Percentiles rank a stretch among this genome's conserved stretches.
Evolutionary conservation across 2,797 vertebrate species (phyloP).

Genomic region (Poecile montanus): DNA sequence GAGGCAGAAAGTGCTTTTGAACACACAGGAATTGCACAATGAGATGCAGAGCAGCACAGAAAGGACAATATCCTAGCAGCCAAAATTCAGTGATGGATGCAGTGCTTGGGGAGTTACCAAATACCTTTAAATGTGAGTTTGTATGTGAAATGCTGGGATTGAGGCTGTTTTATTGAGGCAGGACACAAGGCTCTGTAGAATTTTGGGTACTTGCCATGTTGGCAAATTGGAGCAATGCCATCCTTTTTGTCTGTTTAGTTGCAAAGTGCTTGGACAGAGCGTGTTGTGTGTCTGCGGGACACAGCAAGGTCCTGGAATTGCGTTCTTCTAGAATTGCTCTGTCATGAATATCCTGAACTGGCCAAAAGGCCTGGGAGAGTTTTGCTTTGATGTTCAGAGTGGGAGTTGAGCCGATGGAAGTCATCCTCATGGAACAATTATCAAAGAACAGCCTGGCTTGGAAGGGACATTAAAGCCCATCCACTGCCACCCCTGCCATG

Average conservation of each 20-base stretch:
- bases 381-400: neutral
- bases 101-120: neutral
- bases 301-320: neutral
- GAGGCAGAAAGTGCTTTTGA: neutral
- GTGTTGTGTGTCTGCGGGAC: fast-evolving
- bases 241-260: neutral
- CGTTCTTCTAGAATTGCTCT: neutral
- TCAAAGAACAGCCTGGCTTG: neutral
- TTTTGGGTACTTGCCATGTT: neutral
- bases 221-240: neutral
- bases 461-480: neutral
- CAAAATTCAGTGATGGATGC: neutral
- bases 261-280: neutral
- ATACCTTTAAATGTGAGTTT: neutral
- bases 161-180: neutral
- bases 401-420: neutral
- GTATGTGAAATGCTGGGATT: neutral
- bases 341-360: neutral
- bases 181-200: neutral
- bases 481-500: neutral
- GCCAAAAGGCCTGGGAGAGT: neutral
- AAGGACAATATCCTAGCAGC: neutral
- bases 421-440: neutral
- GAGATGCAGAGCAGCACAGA: neutral
- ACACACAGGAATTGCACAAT: fast-evolving